These are phyloP conservation scores for Asbolus verrucosus DNA, from an alignment of 1,140 invertebrate species.

Conservation along the genomic window DNA sequence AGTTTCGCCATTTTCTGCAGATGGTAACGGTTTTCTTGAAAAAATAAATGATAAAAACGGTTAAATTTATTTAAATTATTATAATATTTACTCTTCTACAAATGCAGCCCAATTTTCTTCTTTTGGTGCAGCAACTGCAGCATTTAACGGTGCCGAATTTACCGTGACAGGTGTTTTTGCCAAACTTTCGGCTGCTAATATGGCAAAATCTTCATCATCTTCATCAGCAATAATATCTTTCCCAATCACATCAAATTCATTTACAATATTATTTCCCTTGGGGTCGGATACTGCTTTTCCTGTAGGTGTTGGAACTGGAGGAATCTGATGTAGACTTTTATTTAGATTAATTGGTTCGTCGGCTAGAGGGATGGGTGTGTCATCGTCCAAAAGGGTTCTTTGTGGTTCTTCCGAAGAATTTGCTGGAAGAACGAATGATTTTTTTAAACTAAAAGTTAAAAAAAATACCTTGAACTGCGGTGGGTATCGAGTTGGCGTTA, in stretches of 20 bases:
- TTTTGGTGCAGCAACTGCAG: constrained; percentile 63
- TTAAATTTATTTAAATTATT: background rate
- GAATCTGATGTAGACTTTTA: constrained; percentile 68
- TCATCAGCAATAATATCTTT: constrained; percentile 64
- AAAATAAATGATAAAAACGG: no score
- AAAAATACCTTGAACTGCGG: constrained; percentile 23
- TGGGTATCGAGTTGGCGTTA: constrained; percentile 42
- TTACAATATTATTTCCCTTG: constrained; percentile 60
- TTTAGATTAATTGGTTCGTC: constrained; percentile 74
- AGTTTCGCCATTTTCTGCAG: no score
- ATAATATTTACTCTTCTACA: constrained; percentile 63
- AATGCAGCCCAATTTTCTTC: constrained; percentile 74
- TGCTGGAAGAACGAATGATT: constrained; percentile 25
- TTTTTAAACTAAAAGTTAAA: constrained; percentile 21
- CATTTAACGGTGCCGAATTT: constrained; percentile 51
- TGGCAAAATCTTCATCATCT: constrained; percentile 80
- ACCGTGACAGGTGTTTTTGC: constrained; percentile 67
- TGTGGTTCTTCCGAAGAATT: constrained; percentile 41
- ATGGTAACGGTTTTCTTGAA: constrained; percentile 13
- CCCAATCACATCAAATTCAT: constrained; percentile 68
- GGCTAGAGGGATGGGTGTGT: constrained; percentile 72
- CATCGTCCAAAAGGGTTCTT: constrained; percentile 78
- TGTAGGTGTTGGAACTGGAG: constrained; percentile 5
- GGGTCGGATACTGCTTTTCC: background rate
- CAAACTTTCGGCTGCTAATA: constrained; percentile 78